Evolutionary conservation across 2,797 vertebrate species (phyloP).

Genomic region (Thripadectes ignobilis): DNA sequence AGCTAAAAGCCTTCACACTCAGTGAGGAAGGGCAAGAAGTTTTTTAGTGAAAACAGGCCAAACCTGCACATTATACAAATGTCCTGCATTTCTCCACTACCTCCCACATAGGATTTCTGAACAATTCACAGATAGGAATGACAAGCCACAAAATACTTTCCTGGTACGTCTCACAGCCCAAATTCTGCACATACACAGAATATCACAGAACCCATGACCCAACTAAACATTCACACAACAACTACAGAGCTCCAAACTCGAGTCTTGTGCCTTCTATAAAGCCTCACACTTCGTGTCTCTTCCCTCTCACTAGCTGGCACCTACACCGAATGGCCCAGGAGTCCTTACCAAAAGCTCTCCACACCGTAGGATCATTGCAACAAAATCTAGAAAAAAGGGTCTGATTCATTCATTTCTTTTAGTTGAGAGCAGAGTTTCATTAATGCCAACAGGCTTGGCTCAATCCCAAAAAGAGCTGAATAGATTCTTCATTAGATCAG

Average conservation of each 20-base stretch:
- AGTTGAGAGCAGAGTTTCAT: not conserved
- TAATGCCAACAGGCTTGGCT: constrained; percentile 19
- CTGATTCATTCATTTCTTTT: not conserved
- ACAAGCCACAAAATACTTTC: not conserved
- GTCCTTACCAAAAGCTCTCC: not conserved
- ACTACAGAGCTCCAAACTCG: not conserved
- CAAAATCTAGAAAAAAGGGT: not conserved
- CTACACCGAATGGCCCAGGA: not conserved
- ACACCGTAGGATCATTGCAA: not conserved
- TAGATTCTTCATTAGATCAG: not conserved
- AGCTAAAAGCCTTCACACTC: not conserved
- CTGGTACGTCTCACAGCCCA: not conserved
- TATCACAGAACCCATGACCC: accelerated
- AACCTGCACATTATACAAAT: not conserved
- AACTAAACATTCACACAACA: not conserved
- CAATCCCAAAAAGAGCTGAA: not conserved
- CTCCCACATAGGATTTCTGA: not conserved
- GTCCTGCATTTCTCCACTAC: not conserved
- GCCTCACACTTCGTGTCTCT: not conserved
- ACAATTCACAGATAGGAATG: not conserved
- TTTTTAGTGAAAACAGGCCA: not conserved
- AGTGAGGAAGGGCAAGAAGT: not conserved
- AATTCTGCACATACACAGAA: not conserved
- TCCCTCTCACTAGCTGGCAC: not conserved
- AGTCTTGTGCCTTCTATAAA: not conserved